phyloP scores from a whole-genome alignment of 2,113 vertebrate genomes.

The Cervus canadensis region DNA sequence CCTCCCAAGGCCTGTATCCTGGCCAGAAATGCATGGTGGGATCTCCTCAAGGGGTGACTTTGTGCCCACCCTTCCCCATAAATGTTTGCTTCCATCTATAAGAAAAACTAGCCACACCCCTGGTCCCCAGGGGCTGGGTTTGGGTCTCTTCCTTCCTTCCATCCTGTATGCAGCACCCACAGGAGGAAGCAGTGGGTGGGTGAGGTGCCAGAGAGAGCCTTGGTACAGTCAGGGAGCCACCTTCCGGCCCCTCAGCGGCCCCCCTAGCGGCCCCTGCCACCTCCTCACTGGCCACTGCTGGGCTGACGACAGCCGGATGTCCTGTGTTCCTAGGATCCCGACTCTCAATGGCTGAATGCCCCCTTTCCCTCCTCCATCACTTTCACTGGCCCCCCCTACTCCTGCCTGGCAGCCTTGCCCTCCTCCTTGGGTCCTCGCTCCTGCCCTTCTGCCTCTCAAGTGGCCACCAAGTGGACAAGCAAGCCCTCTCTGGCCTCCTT shows the following conservation, averaged over 20 bases:
- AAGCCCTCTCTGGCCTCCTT: neutral
- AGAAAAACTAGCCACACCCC: neutral
- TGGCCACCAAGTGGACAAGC: neutral
- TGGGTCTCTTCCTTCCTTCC: neutral
- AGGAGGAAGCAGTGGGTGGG: neutral
- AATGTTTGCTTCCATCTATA: neutral
- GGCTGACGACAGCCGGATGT: neutral
- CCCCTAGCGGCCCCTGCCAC: neutral
- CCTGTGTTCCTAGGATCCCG: neutral
- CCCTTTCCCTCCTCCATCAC: neutral
- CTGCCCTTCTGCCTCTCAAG: neutral
- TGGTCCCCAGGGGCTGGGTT: neutral
- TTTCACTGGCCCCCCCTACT: neutral
- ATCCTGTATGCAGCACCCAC: neutral
- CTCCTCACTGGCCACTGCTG: neutral
- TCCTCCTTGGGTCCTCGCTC: neutral
- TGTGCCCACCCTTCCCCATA: no score
- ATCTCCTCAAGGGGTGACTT: neutral
- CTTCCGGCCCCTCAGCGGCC: neutral
- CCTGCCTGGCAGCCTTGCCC: neutral
- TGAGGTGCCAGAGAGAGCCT: neutral
- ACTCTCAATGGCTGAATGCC: neutral
- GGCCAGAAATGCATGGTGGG: neutral
- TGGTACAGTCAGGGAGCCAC: neutral
- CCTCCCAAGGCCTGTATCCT: neutral